A percentile compares a stretch with the other conserved stretches of the same genome.
Conservation (phyloP, 2,797 vertebrate species). For the Coreius guichenoti region DNA sequence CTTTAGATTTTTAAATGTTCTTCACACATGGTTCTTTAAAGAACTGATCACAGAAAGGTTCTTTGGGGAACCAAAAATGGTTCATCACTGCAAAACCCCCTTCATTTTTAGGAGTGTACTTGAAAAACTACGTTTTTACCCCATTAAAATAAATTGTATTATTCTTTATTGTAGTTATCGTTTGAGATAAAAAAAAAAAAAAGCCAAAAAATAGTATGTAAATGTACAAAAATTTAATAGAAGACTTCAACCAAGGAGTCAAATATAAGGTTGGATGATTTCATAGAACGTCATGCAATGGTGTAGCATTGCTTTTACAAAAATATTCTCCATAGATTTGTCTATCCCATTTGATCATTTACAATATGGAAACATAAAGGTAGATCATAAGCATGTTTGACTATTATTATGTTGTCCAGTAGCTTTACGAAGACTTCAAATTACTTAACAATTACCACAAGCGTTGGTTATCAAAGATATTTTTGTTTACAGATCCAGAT, state of each 20-base stretch:
- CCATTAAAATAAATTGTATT: slow-evolving; percentile 12
- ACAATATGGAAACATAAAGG: slow-evolving; percentile 19
- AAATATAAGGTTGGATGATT: slow-evolving; percentile 40
- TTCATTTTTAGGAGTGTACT: not conserved
- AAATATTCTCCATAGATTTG: slow-evolving; percentile 40
- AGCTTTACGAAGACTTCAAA: slow-evolving; percentile 58
- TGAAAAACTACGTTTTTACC: not conserved
- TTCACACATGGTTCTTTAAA: not conserved
- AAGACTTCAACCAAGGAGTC: slow-evolving; percentile 47
- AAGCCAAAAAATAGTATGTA: slow-evolving; percentile 14
- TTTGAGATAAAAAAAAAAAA: slow-evolving; percentile 17
- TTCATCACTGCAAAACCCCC: not conserved
- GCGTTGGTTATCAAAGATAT: slow-evolving; percentile 44
- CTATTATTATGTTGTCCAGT: slow-evolving; percentile 57
- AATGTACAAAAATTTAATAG: slow-evolving; percentile 51
- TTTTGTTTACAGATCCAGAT: slow-evolving; percentile 52
- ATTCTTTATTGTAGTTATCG: not conserved
- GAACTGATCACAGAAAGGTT: not conserved
- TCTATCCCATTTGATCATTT: slow-evolving; percentile 45
- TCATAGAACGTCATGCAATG: slow-evolving; percentile 50
- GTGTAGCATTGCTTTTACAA: slow-evolving; percentile 53
- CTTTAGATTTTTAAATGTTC: not conserved
- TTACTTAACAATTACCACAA: slow-evolving; percentile 4
- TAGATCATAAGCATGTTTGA: slow-evolving; percentile 40
- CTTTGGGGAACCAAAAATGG: not conserved